Percentiles rank a stretch among this genome's conserved stretches.
Conservation (phyloP, 2,113 vertebrate genomes). For the Chlorodrepanis virens region DNA sequence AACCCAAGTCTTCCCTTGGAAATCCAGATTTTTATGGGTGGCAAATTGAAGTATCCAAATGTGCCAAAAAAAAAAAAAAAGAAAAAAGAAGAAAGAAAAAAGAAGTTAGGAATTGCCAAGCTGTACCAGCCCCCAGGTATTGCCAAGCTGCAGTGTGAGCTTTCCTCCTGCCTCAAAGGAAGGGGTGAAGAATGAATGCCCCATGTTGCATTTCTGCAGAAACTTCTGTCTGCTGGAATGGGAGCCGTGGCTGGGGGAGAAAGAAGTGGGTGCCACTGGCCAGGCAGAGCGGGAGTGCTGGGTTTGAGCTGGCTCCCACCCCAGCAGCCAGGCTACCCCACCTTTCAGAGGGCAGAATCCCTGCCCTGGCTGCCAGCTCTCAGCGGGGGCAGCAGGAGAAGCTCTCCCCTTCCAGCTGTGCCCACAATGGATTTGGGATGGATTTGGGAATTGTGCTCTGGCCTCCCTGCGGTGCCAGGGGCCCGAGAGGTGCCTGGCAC, state of each 20-base stretch:
- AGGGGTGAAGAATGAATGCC: background rate
- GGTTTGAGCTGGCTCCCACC: background rate
- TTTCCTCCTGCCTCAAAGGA: background rate
- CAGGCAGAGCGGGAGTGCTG: background rate
- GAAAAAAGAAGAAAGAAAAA: too few relatives aligned
- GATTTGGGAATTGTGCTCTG: background rate
- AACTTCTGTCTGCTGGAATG: background rate
- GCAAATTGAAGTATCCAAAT: background rate
- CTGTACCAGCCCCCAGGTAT: background rate
- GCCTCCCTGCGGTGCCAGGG: background rate
- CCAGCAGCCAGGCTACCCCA: fast-evolving
- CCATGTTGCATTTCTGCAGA: background rate
- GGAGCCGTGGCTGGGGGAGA: background rate
- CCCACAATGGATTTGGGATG: background rate
- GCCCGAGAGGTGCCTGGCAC: background rate
- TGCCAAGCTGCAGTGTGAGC: background rate
- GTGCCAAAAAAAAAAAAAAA: background rate
- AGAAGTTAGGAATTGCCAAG: background rate
- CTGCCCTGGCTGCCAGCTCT: background rate
- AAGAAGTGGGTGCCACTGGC: background rate
- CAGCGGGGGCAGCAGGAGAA: background rate
- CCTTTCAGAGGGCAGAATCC: background rate
- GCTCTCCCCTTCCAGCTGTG: background rate
- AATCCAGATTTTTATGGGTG: background rate
- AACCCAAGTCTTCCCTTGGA: background rate